These are phyloP conservation scores for Calidris pygmaea DNA, from an alignment of 2,113 vertebrate species.

Conservation along the genomic window DNA sequence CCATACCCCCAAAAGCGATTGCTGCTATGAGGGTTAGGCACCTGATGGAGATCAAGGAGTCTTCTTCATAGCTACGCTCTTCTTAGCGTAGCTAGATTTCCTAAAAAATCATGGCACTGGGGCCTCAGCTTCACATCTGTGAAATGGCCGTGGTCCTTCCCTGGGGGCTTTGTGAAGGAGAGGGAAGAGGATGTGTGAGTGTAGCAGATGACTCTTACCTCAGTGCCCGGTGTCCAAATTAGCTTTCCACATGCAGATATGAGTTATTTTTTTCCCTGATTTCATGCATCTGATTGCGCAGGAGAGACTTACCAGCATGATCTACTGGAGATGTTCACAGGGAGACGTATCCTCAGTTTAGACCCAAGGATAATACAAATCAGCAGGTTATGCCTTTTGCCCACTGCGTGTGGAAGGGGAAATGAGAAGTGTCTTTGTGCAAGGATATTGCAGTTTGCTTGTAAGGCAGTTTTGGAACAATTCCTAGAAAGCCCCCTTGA, in stretches of 20 bases:
- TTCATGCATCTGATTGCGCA: not conserved
- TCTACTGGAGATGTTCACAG: rapidly evolving
- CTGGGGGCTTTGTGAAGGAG: not conserved
- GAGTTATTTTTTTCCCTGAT: not conserved
- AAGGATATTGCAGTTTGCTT: not conserved
- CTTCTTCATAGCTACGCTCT: no score
- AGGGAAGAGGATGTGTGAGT: not conserved
- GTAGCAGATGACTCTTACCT: not conserved
- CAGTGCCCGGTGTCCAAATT: not conserved
- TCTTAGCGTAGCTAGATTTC: not conserved
- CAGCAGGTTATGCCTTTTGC: rapidly evolving
- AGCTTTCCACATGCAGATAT: not conserved
- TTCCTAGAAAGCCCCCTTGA: not conserved
- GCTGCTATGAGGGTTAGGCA: not conserved
- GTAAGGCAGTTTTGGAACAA: not conserved
- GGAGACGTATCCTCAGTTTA: not conserved
- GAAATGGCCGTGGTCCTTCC: not conserved
- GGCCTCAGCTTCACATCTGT: not conserved
- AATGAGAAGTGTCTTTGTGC: not conserved
- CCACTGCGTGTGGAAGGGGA: rapidly evolving
- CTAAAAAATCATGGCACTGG: rapidly evolving
- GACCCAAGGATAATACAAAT: not conserved
- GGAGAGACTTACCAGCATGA: not conserved
- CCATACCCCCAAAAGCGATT: rapidly evolving
- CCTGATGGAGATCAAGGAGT: not conserved